Evolutionary conservation across 1,140 invertebrate genomes (phyloP).

Genomic region (Diorhabda elongata): DNA sequence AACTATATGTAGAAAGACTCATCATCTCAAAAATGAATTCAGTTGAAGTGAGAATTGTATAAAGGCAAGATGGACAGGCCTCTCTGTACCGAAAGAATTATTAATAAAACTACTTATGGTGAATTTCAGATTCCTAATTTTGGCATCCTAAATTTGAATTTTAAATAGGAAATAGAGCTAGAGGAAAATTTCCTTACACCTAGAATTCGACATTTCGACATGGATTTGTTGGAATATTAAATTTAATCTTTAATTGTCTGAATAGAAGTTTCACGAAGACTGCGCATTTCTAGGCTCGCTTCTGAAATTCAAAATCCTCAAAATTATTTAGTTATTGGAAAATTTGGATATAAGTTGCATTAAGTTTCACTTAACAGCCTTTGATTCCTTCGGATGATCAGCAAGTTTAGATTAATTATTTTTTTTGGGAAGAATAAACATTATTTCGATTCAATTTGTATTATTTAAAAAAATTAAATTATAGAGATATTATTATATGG

Average conservation of each 20-base stretch:
- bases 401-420: too few species aligned
- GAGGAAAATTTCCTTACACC: not conserved
- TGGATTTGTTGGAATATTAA: conserved; percentile 6
- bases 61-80: too few species aligned
- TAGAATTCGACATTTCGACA: not conserved
- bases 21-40: too few species aligned
- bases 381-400: too few species aligned
- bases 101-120: not conserved
- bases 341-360: not conserved
- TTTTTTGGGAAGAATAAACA: too few species aligned
- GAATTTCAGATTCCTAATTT: not conserved
- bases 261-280: not conserved
- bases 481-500: too few species aligned
- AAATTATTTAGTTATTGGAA: conserved; percentile 4
- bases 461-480: too few species aligned
- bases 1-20: too few species aligned
- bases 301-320: not conserved
- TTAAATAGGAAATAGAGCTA: conserved; percentile 4
- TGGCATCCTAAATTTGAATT: conserved; percentile 6
- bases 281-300: not conserved
- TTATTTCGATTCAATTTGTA: too few species aligned
- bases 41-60: too few species aligned
- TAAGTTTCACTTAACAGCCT: not conserved
- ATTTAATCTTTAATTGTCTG: conserved; percentile 5
- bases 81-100: too few species aligned